phyloP scores from a whole-genome alignment of 2,888 invertebrate species.

The Andrena dorsata region DNA sequence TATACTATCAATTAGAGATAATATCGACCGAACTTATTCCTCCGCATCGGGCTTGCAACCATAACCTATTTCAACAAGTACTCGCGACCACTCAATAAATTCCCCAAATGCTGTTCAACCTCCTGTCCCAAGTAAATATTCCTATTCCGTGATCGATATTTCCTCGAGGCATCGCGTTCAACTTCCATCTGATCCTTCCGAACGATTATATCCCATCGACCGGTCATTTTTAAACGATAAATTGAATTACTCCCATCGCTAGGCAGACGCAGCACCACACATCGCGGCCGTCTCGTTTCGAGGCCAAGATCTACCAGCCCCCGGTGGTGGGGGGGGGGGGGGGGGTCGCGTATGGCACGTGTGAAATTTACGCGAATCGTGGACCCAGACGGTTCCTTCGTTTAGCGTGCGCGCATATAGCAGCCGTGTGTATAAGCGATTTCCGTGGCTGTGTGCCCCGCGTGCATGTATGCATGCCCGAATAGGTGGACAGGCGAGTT shows the following conservation, averaged over 20 bases:
- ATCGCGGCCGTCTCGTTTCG: constrained; percentile 67
- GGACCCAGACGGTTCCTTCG: constrained; percentile 58
- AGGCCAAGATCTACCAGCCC: constrained; percentile 70
- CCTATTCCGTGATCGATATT: constrained; percentile 17
- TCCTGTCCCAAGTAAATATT: constrained; percentile 12
- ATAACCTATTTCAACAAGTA: constrained; percentile 29
- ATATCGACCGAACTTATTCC: constrained; percentile 25
- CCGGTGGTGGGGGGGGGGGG: constrained; percentile 67
- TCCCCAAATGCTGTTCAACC: constrained; percentile 28
- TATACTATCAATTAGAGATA: constrained; percentile 22
- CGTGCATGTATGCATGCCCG: constrained; percentile 53
- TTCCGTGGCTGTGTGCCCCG: constrained; percentile 10
- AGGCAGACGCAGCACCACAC: constrained; percentile 32
- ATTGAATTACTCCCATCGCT: constrained; percentile 51
- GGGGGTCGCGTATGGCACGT: constrained; percentile 71
- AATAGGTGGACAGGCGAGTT: constrained; percentile 66
- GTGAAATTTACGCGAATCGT: constrained; percentile 72
- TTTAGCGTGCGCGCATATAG: constrained; percentile 28
- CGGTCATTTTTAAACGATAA: constrained; percentile 35
- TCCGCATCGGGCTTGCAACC: background rate
- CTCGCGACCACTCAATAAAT: constrained; percentile 5
- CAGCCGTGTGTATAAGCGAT: background rate
- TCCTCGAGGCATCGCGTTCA: background rate
- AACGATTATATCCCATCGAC: constrained; percentile 25
- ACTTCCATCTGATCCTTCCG: background rate